Evolutionary conservation across 2,113 vertebrate species (phyloP).

Genomic region (Chitala chitala): DNA sequence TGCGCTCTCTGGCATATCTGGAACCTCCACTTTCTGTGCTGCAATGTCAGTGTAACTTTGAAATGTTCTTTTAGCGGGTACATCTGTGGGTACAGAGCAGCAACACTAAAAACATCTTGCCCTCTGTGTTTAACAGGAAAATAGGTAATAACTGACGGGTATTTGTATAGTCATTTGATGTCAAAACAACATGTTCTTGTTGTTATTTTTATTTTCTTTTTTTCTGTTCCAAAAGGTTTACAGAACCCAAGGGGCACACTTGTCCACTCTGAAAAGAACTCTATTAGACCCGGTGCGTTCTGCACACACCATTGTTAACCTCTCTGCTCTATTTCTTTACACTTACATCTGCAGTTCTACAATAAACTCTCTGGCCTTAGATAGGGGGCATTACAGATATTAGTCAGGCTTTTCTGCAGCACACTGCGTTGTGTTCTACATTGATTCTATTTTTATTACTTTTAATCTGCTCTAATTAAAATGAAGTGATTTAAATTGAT

Average conservation of each 20-base stretch:
- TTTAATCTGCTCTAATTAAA: too few species aligned
- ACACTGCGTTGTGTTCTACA: too few species aligned
- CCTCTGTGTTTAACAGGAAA: not conserved
- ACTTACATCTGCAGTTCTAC: not conserved
- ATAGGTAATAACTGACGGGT: not conserved
- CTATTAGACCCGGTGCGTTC: not conserved
- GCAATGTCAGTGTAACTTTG: not conserved
- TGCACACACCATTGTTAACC: slow-evolving; percentile 13
- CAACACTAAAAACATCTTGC: not conserved
- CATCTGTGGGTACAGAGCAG: not conserved
- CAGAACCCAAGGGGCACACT: not conserved
- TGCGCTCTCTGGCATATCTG: not conserved
- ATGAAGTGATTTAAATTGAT: too few species aligned
- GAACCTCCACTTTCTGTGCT: not conserved
- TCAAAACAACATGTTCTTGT: not conserved
- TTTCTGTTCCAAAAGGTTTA: not conserved
- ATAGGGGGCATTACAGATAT: not conserved
- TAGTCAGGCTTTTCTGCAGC: too few species aligned
- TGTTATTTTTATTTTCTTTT: not conserved
- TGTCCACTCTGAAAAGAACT: not conserved
- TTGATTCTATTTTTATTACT: too few species aligned
- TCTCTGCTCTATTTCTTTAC: not conserved
- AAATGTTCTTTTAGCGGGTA: not conserved
- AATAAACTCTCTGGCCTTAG: not conserved
- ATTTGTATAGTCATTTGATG: not conserved